Evolutionary conservation across 2,888 invertebrate species (phyloP).

Genomic region (Gymnoscelis rufifasciata): DNA sequence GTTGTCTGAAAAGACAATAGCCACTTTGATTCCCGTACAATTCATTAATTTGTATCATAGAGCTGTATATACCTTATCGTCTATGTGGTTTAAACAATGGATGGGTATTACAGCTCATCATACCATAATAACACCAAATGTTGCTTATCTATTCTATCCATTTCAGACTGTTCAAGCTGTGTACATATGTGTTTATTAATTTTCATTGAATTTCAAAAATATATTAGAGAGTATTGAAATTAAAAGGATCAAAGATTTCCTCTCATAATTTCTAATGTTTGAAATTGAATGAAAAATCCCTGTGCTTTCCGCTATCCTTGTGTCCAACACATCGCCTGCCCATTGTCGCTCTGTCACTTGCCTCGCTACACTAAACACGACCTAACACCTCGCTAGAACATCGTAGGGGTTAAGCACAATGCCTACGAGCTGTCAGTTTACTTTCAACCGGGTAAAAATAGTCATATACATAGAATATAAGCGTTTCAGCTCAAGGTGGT

Average conservation of each 20-base stretch:
- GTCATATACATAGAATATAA: too few species aligned
- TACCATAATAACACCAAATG: constrained; percentile 17
- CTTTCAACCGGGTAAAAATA: background rate
- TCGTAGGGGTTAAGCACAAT: constrained; percentile 32
- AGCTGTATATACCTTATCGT: background rate
- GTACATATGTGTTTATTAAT: constrained; percentile 33
- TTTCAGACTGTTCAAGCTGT: constrained; percentile 23
- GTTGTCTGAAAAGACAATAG: too few species aligned
- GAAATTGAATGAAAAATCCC: constrained; percentile 31
- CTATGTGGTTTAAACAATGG: too few species aligned
- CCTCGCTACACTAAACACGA: constrained; percentile 73
- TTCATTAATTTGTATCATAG: too few species aligned
- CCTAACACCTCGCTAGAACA: constrained; percentile 54
- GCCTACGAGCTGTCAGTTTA: constrained; percentile 7
- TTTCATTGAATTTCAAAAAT: constrained; percentile 31
- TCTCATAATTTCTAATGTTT: background rate
- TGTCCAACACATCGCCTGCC: constrained; percentile 68
- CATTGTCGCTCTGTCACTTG: constrained; percentile 69
- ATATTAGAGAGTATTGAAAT: too few species aligned
- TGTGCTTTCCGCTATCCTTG: constrained; percentile 70
- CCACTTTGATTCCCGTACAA: too few species aligned
- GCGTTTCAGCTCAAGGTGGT: too few species aligned
- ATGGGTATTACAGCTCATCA: constrained; percentile 11
- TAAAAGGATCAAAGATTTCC: background rate
- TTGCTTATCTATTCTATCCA: constrained; percentile 22